phyloP scores from a whole-genome alignment of 2,888 invertebrate species.

The Cerastis rubricosa region DNA sequence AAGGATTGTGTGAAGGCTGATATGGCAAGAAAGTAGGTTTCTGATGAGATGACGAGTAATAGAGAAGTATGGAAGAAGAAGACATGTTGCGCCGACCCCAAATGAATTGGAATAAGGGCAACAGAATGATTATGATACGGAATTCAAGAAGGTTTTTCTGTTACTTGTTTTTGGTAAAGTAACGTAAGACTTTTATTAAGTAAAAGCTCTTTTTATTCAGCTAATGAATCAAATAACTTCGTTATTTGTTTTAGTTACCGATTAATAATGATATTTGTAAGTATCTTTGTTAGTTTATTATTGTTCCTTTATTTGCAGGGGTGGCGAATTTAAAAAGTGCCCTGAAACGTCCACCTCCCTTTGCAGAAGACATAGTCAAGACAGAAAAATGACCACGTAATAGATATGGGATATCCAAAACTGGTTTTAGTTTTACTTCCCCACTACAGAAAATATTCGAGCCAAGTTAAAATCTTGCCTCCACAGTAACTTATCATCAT shows the following conservation, averaged over 20 bases:
- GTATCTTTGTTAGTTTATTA: neutral
- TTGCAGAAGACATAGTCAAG: neutral
- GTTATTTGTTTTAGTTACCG: neutral
- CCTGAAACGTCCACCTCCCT: neutral
- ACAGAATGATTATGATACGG: neutral
- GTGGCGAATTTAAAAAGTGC: neutral
- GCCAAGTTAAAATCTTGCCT: too few relatives aligned
- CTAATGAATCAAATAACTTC: neutral
- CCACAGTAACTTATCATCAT: too few relatives aligned
- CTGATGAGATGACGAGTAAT: too few relatives aligned
- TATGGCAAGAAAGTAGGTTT: too few relatives aligned
- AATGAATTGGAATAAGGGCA: too few relatives aligned
- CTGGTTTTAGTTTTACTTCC: neutral
- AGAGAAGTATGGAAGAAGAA: too few relatives aligned
- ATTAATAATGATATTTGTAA: neutral
- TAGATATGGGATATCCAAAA: neutral
- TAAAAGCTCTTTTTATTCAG: neutral
- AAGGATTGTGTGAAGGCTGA: too few relatives aligned
- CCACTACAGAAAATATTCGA: too few relatives aligned
- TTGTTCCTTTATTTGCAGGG: neutral
- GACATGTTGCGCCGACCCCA: too few relatives aligned
- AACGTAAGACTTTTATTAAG: neutral
- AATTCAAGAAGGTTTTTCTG: neutral
- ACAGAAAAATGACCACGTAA: neutral
- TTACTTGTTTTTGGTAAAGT: neutral